These are phyloP conservation scores for Trialeurodes vaporariorum DNA, from an alignment of 1,140 invertebrate species.

Conservation along the genomic window DNA sequence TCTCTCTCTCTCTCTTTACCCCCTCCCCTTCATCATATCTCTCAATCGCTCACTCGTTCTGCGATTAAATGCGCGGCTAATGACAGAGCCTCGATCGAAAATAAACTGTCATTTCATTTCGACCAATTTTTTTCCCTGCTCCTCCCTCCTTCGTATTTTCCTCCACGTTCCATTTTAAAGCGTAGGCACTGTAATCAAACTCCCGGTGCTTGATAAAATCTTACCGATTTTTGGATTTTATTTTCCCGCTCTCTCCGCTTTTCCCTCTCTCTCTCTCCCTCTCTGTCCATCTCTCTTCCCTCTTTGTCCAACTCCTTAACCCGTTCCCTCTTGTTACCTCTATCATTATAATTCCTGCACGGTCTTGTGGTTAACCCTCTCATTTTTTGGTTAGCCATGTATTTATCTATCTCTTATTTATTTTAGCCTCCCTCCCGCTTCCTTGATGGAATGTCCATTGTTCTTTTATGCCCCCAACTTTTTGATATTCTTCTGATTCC, in stretches of 20 bases:
- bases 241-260: too few species aligned
- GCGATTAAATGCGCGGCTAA: not conserved
- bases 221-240: not conserved
- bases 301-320: too few species aligned
- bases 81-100: not conserved
- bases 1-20: too few species aligned
- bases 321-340: not conserved
- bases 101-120: constrained; percentile 1
- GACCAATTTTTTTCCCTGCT: not conserved
- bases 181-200: not conserved
- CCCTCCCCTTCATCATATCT: too few species aligned
- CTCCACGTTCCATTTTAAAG: not conserved
- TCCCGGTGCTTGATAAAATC: not conserved
- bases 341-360: not conserved
- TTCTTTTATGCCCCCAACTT: too few species aligned
- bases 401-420: not conserved
- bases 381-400: not conserved
- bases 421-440: not conserved
- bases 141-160: too few species aligned
- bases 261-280: too few species aligned
- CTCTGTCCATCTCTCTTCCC: too few species aligned
- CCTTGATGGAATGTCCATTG: not conserved
- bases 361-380: not conserved
- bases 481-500: too few species aligned
- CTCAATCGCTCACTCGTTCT: too few species aligned